Evolutionary conservation across 2,113 vertebrate species (phyloP).

Genomic region (Gymnocephalus cernua): DNA sequence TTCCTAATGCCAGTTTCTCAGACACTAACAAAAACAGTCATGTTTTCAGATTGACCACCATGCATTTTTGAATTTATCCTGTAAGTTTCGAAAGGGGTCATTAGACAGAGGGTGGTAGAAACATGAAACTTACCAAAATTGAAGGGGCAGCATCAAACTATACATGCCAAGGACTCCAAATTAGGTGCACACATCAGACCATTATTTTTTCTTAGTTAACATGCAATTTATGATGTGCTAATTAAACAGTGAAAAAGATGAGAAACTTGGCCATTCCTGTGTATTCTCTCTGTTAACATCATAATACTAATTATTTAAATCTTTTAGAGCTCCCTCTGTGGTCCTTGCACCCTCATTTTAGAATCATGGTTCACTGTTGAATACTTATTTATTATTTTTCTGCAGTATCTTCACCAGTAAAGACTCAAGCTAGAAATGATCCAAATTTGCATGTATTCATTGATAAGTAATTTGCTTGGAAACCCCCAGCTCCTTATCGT

Average conservation of each 20-base stretch:
- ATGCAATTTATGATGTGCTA: background rate
- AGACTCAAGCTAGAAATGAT: background rate
- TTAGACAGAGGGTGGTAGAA: constrained; percentile 21
- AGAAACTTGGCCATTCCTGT: background rate
- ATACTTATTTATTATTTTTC: background rate
- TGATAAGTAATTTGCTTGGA: constrained; percentile 58
- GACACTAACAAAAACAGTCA: constrained; percentile 17
- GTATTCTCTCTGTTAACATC: background rate
- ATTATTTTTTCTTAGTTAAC: background rate
- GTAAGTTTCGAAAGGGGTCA: constrained; percentile 14
- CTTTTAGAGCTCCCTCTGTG: background rate
- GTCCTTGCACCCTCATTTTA: background rate
- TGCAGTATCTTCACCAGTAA: background rate
- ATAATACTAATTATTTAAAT: background rate
- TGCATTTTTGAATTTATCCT: constrained; percentile 18
- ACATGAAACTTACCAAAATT: constrained; percentile 15
- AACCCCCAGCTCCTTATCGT: constrained; percentile 57
- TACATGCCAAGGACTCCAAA: constrained; percentile 4
- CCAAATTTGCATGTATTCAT: constrained; percentile 30
- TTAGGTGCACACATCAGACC: background rate
- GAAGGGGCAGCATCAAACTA: background rate
- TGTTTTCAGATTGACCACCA: constrained; percentile 10
- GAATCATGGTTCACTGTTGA: background rate
- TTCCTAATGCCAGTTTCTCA: constrained; percentile 19
- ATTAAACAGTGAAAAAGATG: background rate